Conservation (phyloP, 1,140 invertebrate species). For the Whitmania pigra region DNA sequence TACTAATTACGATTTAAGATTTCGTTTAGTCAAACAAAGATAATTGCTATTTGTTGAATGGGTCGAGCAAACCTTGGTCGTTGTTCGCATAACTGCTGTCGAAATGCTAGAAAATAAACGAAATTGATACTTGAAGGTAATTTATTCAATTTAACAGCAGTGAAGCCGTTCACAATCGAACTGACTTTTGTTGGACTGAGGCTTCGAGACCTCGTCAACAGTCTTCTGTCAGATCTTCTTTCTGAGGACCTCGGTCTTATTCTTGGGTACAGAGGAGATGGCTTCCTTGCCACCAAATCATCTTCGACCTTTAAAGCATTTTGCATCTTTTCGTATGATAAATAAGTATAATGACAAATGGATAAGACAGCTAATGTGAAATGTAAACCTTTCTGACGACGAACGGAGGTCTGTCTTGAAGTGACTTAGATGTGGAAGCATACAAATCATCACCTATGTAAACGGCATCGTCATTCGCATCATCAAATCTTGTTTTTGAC, state of each 20-base stretch:
- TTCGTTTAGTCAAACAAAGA: too few relatives aligned
- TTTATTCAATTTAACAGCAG: too few relatives aligned
- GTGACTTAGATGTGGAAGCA: conserved; percentile 3
- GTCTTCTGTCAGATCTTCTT: conserved; percentile 1
- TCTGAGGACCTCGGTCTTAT: background rate
- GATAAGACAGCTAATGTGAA: background rate
- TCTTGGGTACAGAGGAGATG: conserved; percentile 4
- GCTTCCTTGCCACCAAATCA: conserved; percentile 9
- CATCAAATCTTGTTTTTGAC: background rate
- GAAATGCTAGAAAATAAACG: too few relatives aligned
- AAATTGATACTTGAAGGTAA: too few relatives aligned
- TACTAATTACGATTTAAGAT: too few relatives aligned
- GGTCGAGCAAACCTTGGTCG: too few relatives aligned
- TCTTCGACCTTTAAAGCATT: conserved; percentile 1
- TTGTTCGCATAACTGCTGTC: too few relatives aligned
- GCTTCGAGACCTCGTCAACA: background rate
- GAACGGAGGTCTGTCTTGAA: background rate
- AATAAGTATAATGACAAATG: background rate
- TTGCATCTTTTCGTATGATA: background rate
- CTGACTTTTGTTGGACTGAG: background rate
- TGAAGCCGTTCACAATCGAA: too few relatives aligned
- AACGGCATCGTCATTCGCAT: background rate
- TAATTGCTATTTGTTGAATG: too few relatives aligned
- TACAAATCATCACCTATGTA: background rate
- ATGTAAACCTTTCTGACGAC: background rate